Base-by-base conservation (phyloP, 2,797 vertebrate genomes). In the Eulemur mongoz region DNA sequence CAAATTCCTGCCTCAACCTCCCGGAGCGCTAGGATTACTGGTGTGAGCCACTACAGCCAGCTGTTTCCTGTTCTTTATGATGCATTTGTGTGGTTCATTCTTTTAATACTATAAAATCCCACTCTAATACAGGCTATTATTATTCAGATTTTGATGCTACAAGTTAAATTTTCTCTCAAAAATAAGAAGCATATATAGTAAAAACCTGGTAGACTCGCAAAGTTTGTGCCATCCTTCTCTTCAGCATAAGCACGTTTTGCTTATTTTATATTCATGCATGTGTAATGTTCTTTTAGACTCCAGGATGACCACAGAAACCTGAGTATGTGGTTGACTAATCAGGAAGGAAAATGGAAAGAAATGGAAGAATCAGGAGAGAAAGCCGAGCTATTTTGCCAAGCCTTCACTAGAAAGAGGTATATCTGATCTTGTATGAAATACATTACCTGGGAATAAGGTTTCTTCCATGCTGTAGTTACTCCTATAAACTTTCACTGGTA, bases 371-470 rank as follows among this genome's bases (percentile, higher is more conserved):
- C 98, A n/a, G 97, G 93, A 89, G 43, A 95, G 76, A 96, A 97
- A 89, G 97, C 97, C 14, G 98, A 98, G 88, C 97, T 93, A 48
- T 97, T 99, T 23, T 99, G 98, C 76, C 98, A 98, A 96, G 98
- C 98, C 5, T 97, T 99, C 2, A 97, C 99, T 80, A 98, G 98
- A 63, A 98, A 99, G 97, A 99, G 99, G 99, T 99, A 99, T 17
- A 30, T 0, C 84, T 87, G 0, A 48, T 89, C 93, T 94, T 61
- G 5, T 5, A 57, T 6, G 40, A 43, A 80, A 0, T 79, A 8
- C 63, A 63, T 70, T 94, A 57, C 35, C 78, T 48, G 81, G n/a
- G 72, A 90, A 45, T 72, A 14, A 79, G 40, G 3, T 45, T 94
- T 61, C 7, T 10, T 40, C 78, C 82, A 11, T 75, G 18, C 4